A percentile compares a stretch with the other conserved stretches of the same genome.
phyloP scores from a whole-genome alignment of 2,888 invertebrate species.

The Dorcus parallelipipedus region DNA sequence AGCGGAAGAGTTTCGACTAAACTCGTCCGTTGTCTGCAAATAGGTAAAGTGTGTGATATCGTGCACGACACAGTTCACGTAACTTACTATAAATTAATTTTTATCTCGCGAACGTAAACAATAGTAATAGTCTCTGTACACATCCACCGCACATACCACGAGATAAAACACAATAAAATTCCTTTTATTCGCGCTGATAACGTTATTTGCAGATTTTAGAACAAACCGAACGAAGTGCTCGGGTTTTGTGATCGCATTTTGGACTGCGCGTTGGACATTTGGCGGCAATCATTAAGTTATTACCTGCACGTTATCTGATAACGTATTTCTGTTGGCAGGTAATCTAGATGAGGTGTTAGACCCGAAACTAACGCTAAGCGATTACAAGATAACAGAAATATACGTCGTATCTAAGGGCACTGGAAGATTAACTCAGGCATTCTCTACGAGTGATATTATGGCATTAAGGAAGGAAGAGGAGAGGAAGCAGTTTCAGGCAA shows the following conservation, averaged over 20 bases:
- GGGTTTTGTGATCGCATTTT: background rate
- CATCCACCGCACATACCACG: no score
- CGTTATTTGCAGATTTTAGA: background rate
- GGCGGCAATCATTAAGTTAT: no score
- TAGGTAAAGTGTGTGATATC: no score
- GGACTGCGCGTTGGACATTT: background rate
- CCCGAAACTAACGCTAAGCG: conserved; percentile 56
- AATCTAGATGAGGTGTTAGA: conserved; percentile 60
- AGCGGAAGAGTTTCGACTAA: no score
- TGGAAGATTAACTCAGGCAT: conserved; percentile 49
- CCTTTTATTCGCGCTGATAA: background rate
- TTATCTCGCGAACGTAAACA: no score
- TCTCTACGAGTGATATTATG: conserved; percentile 53
- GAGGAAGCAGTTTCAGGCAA: conserved; percentile 52
- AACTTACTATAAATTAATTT: no score
- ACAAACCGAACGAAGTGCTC: no score
- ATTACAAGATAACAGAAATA: conserved; percentile 65
- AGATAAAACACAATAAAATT: no score
- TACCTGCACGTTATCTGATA: conserved; percentile 6
- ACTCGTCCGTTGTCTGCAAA: no score
- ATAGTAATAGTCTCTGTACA: no score
- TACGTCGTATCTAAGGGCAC: conserved; percentile 57
- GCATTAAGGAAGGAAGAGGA: conserved; percentile 57
- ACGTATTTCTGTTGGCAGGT: conserved; percentile 42
- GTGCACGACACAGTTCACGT: no score